Conservation (phyloP, 2,113 vertebrate genomes). For the Mirounga angustirostris region DNA sequence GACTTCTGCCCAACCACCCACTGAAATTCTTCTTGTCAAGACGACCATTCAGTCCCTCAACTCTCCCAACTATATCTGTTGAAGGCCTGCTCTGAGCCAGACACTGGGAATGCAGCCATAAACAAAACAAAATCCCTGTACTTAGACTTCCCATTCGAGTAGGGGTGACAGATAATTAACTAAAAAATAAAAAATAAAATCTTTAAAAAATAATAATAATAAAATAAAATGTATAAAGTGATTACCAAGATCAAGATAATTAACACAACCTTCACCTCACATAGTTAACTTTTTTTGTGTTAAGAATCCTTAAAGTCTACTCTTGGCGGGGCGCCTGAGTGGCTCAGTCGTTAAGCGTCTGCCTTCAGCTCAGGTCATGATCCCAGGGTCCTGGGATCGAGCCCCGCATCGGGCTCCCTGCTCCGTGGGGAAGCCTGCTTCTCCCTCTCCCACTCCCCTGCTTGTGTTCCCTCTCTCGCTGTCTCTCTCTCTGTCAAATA, state of each 20-base stretch:
- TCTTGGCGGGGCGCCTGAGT: too few species aligned
- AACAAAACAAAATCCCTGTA: not conserved
- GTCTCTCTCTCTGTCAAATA: too few species aligned
- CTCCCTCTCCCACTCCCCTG: too few species aligned
- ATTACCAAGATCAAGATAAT: not conserved
- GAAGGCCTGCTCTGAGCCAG: not conserved
- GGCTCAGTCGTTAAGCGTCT: too few species aligned
- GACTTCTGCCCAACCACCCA: not conserved
- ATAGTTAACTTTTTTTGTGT: not conserved
- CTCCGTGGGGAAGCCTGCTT: too few species aligned
- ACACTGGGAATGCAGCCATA: not conserved
- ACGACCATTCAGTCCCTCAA: not conserved
- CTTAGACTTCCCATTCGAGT: not conserved
- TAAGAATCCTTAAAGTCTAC: not conserved
- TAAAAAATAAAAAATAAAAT: not conserved
- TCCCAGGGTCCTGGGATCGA: too few species aligned
- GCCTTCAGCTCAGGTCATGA: too few species aligned
- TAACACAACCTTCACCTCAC: not conserved
- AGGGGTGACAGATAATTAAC: not conserved
- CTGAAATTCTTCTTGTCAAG: not conserved
- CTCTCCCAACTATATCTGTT: not conserved
- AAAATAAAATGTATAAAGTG: not conserved
- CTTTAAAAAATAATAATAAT: too few species aligned
- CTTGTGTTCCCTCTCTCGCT: too few species aligned
- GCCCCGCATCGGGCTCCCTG: too few species aligned